Conservation (phyloP, 2,888 invertebrate genomes). For the Anodontia alba region DNA sequence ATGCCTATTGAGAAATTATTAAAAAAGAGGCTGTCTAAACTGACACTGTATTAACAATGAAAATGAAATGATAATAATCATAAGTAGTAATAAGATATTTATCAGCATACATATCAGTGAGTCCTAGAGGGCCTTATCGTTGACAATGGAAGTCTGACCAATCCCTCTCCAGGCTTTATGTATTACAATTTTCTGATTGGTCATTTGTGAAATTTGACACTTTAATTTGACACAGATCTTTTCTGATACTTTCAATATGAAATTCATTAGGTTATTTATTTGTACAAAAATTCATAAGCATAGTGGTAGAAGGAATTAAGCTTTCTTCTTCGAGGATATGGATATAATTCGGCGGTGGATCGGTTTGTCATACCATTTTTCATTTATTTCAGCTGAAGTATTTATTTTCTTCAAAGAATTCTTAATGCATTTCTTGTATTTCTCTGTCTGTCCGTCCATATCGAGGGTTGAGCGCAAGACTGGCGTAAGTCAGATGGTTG, state of each 20-base stretch:
- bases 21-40: not conserved
- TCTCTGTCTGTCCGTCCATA: no score
- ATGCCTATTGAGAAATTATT: not conserved
- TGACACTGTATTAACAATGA: conserved; percentile 9
- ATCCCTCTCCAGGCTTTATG: not conserved
- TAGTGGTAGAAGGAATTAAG: no score
- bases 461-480: no score
- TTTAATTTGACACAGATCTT: conserved; percentile 8
- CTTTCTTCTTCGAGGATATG: no score
- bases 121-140: not conserved
- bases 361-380: no score
- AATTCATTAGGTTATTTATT: no score
- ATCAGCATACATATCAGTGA: not conserved
- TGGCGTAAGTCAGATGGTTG: no score
- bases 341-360: no score
- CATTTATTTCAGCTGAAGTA: no score
- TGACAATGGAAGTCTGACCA: not conserved
- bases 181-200: not conserved
- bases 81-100: not conserved
- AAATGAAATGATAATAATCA: conserved; percentile 16
- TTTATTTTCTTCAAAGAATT: no score
- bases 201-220: conserved; percentile 2
- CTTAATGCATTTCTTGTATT: no score
- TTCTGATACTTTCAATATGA: not conserved
- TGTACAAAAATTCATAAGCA: no score